Percentiles rank a stretch among this genome's conserved stretches.
Conservation (phyloP, 1,140 invertebrate species). For the Bactericera cockerelli region DNA sequence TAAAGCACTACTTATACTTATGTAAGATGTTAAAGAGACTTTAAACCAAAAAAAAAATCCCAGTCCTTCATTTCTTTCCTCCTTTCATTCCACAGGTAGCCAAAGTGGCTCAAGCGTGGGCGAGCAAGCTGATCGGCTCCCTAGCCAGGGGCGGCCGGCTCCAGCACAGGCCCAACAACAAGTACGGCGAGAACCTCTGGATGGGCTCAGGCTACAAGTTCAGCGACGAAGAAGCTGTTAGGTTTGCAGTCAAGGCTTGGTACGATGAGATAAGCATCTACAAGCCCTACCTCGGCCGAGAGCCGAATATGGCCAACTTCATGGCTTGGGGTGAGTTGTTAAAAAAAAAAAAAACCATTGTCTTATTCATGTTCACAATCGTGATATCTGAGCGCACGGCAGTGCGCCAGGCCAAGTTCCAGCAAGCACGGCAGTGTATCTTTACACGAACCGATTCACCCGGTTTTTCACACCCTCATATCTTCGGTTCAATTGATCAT, state of each 20-base stretch:
- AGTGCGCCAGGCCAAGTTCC: too few species aligned
- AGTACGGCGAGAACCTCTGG: conserved; percentile 46
- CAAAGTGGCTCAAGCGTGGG: conserved; percentile 47
- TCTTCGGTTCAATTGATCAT: too few species aligned
- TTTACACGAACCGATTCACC: too few species aligned
- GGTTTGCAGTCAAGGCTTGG: conserved; percentile 48
- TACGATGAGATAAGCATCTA: conserved; percentile 46
- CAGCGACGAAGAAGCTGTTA: conserved; percentile 39
- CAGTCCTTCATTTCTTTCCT: too few species aligned
- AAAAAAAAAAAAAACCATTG: background rate
- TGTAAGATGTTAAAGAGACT: too few species aligned
- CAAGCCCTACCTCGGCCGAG: conserved; percentile 35
- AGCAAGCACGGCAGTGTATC: too few species aligned
- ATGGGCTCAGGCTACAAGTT: conserved; percentile 44
- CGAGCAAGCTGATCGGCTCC: conserved; percentile 39
- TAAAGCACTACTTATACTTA: too few species aligned
- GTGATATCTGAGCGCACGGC: too few species aligned
- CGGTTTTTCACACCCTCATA: too few species aligned
- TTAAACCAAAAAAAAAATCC: too few species aligned
- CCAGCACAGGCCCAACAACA: conserved; percentile 40
- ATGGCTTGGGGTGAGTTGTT: background rate
- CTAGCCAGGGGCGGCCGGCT: conserved; percentile 46
- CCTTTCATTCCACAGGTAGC: conserved; percentile 30
- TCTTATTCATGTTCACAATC: background rate
- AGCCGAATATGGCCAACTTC: conserved; percentile 32